Conservation (phyloP, 2,888 invertebrate genomes). For the Rosalia funebris region DNA sequence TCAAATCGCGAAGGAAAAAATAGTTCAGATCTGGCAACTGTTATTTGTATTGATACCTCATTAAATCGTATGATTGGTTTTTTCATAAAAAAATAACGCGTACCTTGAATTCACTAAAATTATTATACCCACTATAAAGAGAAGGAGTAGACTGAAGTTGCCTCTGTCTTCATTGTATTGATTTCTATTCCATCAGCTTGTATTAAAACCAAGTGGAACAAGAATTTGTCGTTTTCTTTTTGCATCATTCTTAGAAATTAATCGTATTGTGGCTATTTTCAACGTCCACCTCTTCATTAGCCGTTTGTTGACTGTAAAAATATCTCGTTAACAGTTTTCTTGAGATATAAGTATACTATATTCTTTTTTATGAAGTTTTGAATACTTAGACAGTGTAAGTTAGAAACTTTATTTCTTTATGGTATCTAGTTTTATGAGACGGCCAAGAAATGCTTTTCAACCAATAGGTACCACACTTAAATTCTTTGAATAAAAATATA, state of each 20-base stretch:
- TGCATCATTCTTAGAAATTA: not conserved
- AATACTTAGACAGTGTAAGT: too few relatives aligned
- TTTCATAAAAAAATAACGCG: not conserved
- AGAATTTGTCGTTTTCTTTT: slow-evolving; percentile 45
- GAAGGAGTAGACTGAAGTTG: not conserved
- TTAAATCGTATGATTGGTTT: slow-evolving; percentile 10
- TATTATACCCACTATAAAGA: not conserved
- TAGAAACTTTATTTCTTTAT: too few relatives aligned
- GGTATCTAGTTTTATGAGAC: too few relatives aligned
- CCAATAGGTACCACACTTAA: too few relatives aligned
- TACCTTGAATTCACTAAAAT: not conserved
- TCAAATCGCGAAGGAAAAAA: not conserved
- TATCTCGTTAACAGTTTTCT: too few relatives aligned
- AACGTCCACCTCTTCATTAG: too few relatives aligned
- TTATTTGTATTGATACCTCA: not conserved
- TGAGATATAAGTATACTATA: too few relatives aligned
- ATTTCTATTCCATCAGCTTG: slow-evolving; percentile 33
- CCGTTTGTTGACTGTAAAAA: too few relatives aligned
- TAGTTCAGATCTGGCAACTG: not conserved
- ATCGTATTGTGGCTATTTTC: too few relatives aligned
- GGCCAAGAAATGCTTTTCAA: too few relatives aligned
- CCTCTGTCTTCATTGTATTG: slow-evolving; percentile 23
- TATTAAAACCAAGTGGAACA: slow-evolving; percentile 46
- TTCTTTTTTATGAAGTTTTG: too few relatives aligned
- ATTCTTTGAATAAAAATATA: too few relatives aligned